Evolutionary conservation across 2,797 vertebrate genomes (phyloP), one percentile per base, ranked within the genome.

Genomic region (Manis javanica): DNA sequence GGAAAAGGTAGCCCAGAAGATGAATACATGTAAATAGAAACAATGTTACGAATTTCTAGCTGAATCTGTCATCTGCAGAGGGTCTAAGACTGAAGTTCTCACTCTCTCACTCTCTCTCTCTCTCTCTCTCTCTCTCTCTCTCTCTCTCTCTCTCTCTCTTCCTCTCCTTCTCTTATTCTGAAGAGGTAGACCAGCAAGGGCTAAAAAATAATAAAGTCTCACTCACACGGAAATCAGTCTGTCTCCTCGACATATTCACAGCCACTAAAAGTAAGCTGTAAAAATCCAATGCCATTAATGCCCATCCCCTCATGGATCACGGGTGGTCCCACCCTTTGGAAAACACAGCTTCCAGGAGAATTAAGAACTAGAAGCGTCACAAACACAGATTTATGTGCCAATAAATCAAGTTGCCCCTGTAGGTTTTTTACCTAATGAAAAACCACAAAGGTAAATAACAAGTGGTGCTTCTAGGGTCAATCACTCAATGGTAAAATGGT

Each of bases 361-460:
- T 88, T 69, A 94, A 79, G 34, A 91, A 89, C 24, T 13, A 55
- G 21, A n/a, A 24, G 72, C 61, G 75, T 91, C 79, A 95, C 34
- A 77, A 87, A 94, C n/a, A 57, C 6, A 90, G 23, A 94, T 79
- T 90, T 91, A 91, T 63, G n/a, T 84, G 74, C 69, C 75, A 87
- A 91, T 93, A 93, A 94, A 91, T 94, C 71, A 96, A 63, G 53
- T 14, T 51, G 53, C 19, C 72, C 79, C 75, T 79, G 21, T 14
- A 53, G 51, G 21, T 49, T 69, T 91, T 94, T 55, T 77, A 79
- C 84, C 64, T 91, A 90, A 96, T 93, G 79, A 96, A 51, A 94
- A 95, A 85, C 83, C 77, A 64, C 49, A 59, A 61, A 85, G 61
- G 91, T 68, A 84, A 84, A 87, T 21, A 37, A 53, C 24, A 95